phyloP scores from a whole-genome alignment of 2,797 vertebrate species.

The Rhabdomys pumilio region DNA sequence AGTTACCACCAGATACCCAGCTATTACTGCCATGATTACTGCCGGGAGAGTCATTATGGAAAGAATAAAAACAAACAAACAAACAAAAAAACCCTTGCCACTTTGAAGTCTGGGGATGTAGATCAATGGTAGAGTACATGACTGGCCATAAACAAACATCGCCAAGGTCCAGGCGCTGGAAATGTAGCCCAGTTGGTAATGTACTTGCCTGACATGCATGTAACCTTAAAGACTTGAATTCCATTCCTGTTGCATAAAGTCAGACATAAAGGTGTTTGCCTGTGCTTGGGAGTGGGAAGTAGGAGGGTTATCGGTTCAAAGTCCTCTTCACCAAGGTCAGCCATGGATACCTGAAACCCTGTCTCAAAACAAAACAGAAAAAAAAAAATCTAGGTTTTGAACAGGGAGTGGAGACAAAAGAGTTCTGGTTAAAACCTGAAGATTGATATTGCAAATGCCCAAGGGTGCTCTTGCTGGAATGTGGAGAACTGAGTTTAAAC shows the following conservation, averaged over 20 bases:
- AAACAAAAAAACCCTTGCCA: background rate
- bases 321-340: background rate
- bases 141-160: background rate
- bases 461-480: background rate
- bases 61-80: background rate
- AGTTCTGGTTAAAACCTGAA: background rate
- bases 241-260: no score
- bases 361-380: background rate
- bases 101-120: background rate
- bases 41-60: background rate
- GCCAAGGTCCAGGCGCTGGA: background rate
- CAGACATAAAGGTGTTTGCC: background rate
- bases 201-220: background rate
- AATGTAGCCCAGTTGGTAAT: background rate
- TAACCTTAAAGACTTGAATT: background rate
- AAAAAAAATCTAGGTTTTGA: background rate
- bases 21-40: conserved; percentile 3
- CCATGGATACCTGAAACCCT: background rate
- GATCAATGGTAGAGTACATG: background rate
- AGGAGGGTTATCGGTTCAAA: background rate
- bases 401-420: background rate
- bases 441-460: background rate
- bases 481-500: background rate
- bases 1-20: conserved; percentile 11
- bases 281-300: background rate